Percentiles rank a stretch among this genome's conserved stretches.
Evolutionary conservation across 2,888 invertebrate species (phyloP).

Genomic region (Caenorhabditis drosophilae): DNA sequence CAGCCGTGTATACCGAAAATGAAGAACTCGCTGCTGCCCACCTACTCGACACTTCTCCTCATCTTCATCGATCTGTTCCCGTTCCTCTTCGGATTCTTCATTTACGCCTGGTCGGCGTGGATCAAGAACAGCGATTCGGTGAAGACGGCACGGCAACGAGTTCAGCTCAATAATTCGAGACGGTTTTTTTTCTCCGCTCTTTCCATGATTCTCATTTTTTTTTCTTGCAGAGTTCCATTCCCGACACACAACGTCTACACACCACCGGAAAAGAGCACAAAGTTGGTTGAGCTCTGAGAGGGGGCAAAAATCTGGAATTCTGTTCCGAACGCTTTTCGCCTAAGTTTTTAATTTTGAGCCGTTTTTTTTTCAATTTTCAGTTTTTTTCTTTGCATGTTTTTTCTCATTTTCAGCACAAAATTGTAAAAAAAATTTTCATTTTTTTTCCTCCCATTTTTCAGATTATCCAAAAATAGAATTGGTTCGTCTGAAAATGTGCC

Average conservation of each 20-base stretch:
- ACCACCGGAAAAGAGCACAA: conserved; percentile 36
- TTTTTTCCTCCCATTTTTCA: no score
- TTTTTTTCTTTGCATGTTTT: neutral
- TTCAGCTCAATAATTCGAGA: conserved; percentile 59
- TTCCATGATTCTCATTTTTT: neutral
- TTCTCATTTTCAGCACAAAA: neutral
- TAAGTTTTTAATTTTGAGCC: neutral
- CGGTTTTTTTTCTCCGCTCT: conserved; percentile 27
- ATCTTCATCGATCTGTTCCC: conserved; percentile 63
- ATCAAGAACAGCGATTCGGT: conserved; percentile 58
- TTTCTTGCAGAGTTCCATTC: conserved; percentile 43
- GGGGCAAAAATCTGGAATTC: no score
- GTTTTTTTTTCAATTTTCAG: neutral
- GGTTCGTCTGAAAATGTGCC: no score
- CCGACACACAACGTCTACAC: conserved; percentile 40
- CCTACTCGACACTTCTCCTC: conserved; percentile 60
- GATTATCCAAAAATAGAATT: no score
- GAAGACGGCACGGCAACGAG: conserved; percentile 51
- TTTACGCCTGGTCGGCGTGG: conserved; percentile 61
- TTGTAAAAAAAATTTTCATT: no score
- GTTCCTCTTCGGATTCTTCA: conserved; percentile 57
- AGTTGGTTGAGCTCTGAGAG: conserved; percentile 50
- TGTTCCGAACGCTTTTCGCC: no score
- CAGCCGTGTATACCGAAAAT: conserved; percentile 63
- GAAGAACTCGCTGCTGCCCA: conserved; percentile 62